A percentile compares a stretch with the other conserved stretches of the same genome.
phyloP scores from a whole-genome alignment of 2,113 vertebrate species.

The Puffinus mauretanicus region DNA sequence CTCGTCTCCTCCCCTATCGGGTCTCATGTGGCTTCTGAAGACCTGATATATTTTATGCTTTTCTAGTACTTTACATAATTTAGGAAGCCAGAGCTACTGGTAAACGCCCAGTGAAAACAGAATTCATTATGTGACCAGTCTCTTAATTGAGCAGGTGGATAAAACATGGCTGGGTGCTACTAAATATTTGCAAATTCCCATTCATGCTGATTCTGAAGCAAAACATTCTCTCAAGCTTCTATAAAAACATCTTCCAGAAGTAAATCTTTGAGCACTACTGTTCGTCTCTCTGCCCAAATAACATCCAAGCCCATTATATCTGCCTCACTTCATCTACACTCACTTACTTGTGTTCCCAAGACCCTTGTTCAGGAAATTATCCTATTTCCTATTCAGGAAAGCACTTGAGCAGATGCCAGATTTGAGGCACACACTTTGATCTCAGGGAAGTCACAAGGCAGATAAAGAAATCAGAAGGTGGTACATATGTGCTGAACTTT shows the following conservation, averaged over 20 bases:
- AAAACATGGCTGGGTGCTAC: neutral
- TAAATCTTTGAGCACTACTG: neutral
- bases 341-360: neutral
- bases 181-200: neutral
- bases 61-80: neutral
- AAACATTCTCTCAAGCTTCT: neutral
- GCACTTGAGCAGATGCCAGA: neutral
- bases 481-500: neutral
- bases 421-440: neutral
- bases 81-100: neutral
- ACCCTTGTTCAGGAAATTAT: conserved; percentile 43
- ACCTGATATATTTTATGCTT: neutral
- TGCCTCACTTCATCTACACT: neutral
- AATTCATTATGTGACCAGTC: neutral
- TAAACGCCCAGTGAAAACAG: neutral
- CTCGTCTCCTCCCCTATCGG: neutral
- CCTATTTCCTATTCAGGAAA: conserved; percentile 28
- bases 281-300: neutral
- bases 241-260: neutral
- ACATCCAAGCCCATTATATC: neutral
- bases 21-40: neutral
- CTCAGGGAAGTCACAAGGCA: neutral
- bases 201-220: neutral
- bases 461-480: neutral
- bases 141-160: neutral